Evolutionary conservation across 2,888 invertebrate species (phyloP), one percentile per base, ranked within the genome.

Genomic region (Drosophila flavopinicola): DNA sequence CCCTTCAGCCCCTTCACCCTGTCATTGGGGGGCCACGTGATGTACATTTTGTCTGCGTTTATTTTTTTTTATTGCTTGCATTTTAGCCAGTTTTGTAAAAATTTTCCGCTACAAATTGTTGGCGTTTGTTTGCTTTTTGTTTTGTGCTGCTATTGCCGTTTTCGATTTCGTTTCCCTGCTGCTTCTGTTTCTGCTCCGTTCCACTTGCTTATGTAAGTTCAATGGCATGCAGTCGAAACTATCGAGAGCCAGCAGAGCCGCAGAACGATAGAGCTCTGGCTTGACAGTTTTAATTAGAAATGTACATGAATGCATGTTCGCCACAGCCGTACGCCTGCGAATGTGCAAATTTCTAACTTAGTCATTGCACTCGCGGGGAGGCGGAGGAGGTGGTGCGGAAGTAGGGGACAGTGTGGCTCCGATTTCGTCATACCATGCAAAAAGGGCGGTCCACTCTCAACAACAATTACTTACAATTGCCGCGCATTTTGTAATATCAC

Each of bases 31-130:
- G 25, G 47, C 59, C 77, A 77, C 85, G 82, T 85, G 85, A 78
- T 65, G 53, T 49, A 59, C 20, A 33, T 30, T 56, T 56, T 25
- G 51, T 29, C 23, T 41, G 29, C 17, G 29, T 41, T 56, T 27
- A 52, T 42, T 35, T 25, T 32, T 42, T 53, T 47, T 44, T 35
- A 30, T 52, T 44, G 32, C 57, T 35, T 56, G 66, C 63, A 58
- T 41, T 71, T 84, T 53, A 70, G 70, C 57, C 59, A 60, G 61
- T 74, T 79, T 84, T 65, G 66, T 65, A 47, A 67, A 77, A 85
- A 79, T 66, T 85, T 79, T 79, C 79, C 85, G 76, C 32, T 79
- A 67, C 79, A 76, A 82, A 63, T 71, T 82, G 82, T 70, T 77
- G 51, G 45, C 66, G 52, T 78, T 73, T 79, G 27, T 61, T 64